phyloP scores from a whole-genome alignment of 1,140 invertebrate species.

The honey bee (Apis mellifera) region DNA sequence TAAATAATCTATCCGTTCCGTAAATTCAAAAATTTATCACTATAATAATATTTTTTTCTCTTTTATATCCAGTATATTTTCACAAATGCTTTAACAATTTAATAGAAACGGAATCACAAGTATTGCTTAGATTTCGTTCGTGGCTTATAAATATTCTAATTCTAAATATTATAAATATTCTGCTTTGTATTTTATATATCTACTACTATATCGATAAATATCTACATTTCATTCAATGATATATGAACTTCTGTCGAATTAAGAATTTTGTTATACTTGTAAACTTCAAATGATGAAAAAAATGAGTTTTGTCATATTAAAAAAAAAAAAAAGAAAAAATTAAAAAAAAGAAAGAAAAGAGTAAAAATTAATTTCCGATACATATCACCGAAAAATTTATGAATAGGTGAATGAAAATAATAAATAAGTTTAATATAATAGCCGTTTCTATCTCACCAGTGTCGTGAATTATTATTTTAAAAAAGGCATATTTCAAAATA shows the following conservation, averaged over 20 bases:
- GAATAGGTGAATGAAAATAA: slow-evolving; percentile 10
- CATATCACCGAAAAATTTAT: slow-evolving; percentile 2
- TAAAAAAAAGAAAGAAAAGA: background rate
- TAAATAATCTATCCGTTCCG: background rate
- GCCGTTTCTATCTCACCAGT: slow-evolving; percentile 25
- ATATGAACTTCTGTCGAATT: background rate
- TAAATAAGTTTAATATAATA: slow-evolving; percentile 1
- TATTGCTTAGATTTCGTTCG: background rate
- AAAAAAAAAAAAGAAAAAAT: background rate
- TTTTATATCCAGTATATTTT: background rate
- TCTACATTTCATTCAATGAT: background rate
- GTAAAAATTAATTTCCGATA: background rate
- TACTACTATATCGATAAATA: too few relatives aligned
- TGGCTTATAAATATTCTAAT: background rate
- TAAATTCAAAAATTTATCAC: background rate
- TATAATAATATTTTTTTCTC: background rate
- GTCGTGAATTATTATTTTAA: slow-evolving; percentile 34
- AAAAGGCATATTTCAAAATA: slow-evolving; percentile 15
- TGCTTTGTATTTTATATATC: background rate
- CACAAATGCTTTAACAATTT: background rate
- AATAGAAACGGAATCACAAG: background rate
- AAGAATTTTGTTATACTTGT: background rate
- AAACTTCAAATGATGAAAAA: background rate
- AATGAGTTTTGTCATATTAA: background rate
- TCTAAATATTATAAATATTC: background rate